Evolutionary conservation across 1,140 invertebrate species (phyloP), one percentile per base, ranked within the genome.

Genomic region (Tyrophagus putrescentiae): DNA sequence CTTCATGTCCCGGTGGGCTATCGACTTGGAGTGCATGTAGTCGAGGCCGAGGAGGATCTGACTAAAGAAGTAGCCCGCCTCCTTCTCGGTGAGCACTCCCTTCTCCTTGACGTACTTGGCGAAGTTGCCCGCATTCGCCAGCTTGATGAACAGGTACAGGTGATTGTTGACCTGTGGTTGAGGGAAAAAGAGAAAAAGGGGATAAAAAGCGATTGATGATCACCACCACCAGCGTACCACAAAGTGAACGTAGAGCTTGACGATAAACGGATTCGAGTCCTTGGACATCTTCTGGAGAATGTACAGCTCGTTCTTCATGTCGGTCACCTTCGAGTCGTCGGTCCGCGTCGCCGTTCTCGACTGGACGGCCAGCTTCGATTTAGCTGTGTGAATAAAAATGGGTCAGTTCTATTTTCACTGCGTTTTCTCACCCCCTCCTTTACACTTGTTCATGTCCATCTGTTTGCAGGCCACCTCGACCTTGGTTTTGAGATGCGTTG

Each of bases 1-100:
- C 71, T 98, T 98, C 52, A 98, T 79, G 77, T 98, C 94, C 69
- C 94, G 80, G 71, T 98, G 98, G 64, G 98, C 95, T 64, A 98
- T 96, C 68, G 93, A 93, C 56, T 89, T 80, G 62, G 85, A 85
- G 71, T 98, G 94, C 50, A 98, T 76, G 25, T 57, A 57, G 28
- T 39, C 56, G 28, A 57, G 16, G 11, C 13, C 56, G 1, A 42
- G 23, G 9, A 57, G 25, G 21, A 57, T 57, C 27, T 57, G 56
- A 13, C 21, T 3, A 18, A 50, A 57, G 7, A 36, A 57, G n/a
- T 27, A 16, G 11, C 23, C n/a, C 13, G 33, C 23, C 18, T 39
- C 32, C 7, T 23, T 18, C 44, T 57, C 56, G 45, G 45, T 42
- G 13, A 57, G 25, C 13, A 42, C 33, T 2, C 39, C 56, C 25